Base-by-base conservation (phyloP, 2,888 invertebrate genomes). In the Drosophila nigricruria region DNA sequence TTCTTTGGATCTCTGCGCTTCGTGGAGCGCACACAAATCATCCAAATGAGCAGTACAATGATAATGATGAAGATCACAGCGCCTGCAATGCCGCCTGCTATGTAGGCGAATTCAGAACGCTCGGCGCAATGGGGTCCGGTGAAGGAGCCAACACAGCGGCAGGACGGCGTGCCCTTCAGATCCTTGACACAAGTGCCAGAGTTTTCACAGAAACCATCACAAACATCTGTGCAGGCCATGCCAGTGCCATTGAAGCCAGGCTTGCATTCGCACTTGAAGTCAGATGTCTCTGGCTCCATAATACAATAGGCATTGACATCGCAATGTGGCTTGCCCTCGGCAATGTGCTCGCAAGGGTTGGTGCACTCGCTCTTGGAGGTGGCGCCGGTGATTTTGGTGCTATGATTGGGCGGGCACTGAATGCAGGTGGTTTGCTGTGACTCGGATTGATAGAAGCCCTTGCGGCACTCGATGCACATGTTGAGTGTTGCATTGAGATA, bases 61-160 rank as follows among this genome's bases (percentile, higher is more conserved):
- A 98, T 96, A 90, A 98, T 98, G 82, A 98, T 96, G 90, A 98
- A 96, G 84, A 98, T 96, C 70, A 98, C 98, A n/a, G 97, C 96
- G 20, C 97, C 97, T 9, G 98, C 97, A 76, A 98, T 97, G 12
- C 98, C 98, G 50, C 98, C 98, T 58, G 97, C 98, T 73, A 98
- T 97, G 93, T 98, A 98, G 16, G 98, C 98, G 92, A 98, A 98
- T 91, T 98, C 97, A n/a, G 97, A 97, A 92, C 98, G 97, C 87
- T 97, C 97, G 4, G 96, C 95, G 91, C 98, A 98, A 79, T 96
- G 96, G 73, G 96, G 96, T 34, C 98, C 98, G 1, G 97, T 98
- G 93, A 97, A 98, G 74, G 98, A 98, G 3, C 98, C 98, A 14
- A 96, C 96, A 91, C 98, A 98, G 78, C 97, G 94, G 91, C 98